Percentiles rank a stretch among this genome's conserved stretches.
Evolutionary conservation across 2,888 invertebrate genomes (phyloP).

Genomic region (Sarcophaga variegata): DNA sequence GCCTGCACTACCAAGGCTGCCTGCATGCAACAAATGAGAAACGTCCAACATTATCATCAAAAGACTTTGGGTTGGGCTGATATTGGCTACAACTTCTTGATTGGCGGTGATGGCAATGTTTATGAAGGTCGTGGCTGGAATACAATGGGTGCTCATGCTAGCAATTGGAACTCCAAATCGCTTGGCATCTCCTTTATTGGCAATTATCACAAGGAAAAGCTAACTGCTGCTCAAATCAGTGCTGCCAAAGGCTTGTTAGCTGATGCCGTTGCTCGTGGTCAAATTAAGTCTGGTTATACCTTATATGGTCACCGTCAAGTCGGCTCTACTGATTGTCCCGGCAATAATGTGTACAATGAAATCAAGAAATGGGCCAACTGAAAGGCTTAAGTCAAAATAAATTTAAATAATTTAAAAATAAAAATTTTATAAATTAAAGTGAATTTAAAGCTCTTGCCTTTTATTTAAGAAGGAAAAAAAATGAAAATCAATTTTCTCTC

Average conservation of each 20-base stretch:
- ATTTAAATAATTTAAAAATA: background rate
- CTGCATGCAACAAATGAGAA: conserved; percentile 78
- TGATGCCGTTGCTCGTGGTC: conserved; percentile 74
- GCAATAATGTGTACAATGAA: conserved; percentile 77
- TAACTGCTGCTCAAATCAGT: conserved; percentile 73
- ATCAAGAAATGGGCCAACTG: conserved; percentile 78
- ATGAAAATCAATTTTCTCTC: background rate
- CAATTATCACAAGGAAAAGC: conserved; percentile 74
- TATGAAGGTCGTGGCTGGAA: conserved; percentile 79
- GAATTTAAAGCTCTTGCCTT: background rate
- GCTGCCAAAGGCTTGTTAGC: conserved; percentile 74
- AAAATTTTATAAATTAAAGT: too few species aligned
- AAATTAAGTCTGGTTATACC: conserved; percentile 74
- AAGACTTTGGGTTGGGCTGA: conserved; percentile 76
- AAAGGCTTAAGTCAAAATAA: conserved; percentile 72
- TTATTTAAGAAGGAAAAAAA: background rate
- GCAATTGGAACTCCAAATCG: conserved; percentile 77
- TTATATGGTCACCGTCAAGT: conserved; percentile 79
- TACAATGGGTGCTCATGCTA: conserved; percentile 77
- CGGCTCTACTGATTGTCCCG: conserved; percentile 78
- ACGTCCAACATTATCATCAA: conserved; percentile 75
- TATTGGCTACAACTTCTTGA: conserved; percentile 79
- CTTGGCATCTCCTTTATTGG: conserved; percentile 79
- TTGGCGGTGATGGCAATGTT: conserved; percentile 79
- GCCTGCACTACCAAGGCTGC: background rate